Evolutionary conservation across 2,113 vertebrate species (phyloP), one percentile per base, ranked within the genome.

Genomic region (Addax nasomaculatus): DNA sequence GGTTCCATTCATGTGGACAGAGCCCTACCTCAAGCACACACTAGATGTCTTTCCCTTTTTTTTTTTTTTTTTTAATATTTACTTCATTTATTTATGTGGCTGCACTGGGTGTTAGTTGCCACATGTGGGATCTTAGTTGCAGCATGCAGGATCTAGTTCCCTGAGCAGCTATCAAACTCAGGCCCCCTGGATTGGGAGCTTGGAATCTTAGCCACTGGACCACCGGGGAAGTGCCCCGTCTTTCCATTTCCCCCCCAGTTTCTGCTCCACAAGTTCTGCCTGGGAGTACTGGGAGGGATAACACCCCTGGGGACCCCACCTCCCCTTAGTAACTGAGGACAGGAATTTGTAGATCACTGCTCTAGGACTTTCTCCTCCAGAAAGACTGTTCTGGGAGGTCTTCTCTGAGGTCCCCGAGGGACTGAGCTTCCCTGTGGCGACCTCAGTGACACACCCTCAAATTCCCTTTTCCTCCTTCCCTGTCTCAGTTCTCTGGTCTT

Each of bases 1-100:
- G 14, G 55, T 53, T 85, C 64, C 19, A 5, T 4, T 29, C 21
- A 6, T 0, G 29, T 6, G 6, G 21, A n/a, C 3, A 0, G 80
- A 8, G 30, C 7, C 39, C 53, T 4, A 5, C 27, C 45, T 27
- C 14, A 33, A 27, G 92, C 47, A 29, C 57, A n/a, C n/a, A 27
- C 13, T 0, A 2, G 7, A 9, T 2, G 29, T n/a, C 85, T 51
- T 80, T 39, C 53, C 70, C 6, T 76, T 73, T 76, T 5, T 6
- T 60, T 60, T 27, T 57, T 57, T 43, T 43, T 57, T 9, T 3
- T 47, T 13, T 0, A 73, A 73, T 25, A 73, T 73, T 73, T 70
- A 70, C 67, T 70, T 70, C 67, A 36, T 36, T 73, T 73, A 43
- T 73, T 73, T 73, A 73, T 43, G 25, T 43, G 36, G 70, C 36